These are phyloP conservation scores for Arenicola marina DNA, from an alignment of 2,888 invertebrate genomes.

Conservation along the genomic window DNA sequence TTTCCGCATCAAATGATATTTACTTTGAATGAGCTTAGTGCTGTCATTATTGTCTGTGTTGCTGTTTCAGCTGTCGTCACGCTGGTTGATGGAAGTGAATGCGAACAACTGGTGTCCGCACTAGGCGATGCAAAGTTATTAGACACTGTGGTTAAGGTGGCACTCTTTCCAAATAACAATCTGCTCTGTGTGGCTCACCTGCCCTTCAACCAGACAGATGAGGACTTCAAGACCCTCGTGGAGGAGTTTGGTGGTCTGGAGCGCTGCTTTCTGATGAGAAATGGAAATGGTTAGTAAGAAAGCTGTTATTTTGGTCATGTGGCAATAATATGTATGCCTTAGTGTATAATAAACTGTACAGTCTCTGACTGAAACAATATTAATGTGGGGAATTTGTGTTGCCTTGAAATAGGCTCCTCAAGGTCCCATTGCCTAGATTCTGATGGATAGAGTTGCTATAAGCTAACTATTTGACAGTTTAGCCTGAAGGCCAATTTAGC, in stretches of 20 bases:
- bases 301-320: not conserved
- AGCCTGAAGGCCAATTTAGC: too few relatives aligned
- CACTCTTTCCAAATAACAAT: constrained; percentile 61
- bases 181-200: constrained; percentile 65
- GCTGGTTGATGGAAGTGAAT: constrained; percentile 40
- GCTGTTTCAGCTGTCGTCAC: constrained; percentile 43
- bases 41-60: not conserved
- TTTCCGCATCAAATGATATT: too few relatives aligned
- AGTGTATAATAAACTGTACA: too few relatives aligned
- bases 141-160: constrained; percentile 55
- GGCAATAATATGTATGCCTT: too few relatives aligned
- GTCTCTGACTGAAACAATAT: too few relatives aligned
- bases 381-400: too few relatives aligned
- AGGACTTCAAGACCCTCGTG: constrained; percentile 63
- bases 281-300: constrained; percentile 59
- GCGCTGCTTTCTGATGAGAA: constrained; percentile 64
- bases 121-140: constrained; percentile 39
- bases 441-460: too few relatives aligned
- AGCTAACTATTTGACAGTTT: too few relatives aligned
- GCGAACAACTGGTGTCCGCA: constrained; percentile 40
- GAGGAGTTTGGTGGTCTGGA: constrained; percentile 61
- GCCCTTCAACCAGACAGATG: constrained; percentile 62
- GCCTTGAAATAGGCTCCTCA: too few relatives aligned
- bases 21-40: too few relatives aligned
- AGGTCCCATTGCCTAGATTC: too few relatives aligned